Conservation (phyloP, 1,140 invertebrate genomes). For the Pollicipes pollicipes region DNA sequence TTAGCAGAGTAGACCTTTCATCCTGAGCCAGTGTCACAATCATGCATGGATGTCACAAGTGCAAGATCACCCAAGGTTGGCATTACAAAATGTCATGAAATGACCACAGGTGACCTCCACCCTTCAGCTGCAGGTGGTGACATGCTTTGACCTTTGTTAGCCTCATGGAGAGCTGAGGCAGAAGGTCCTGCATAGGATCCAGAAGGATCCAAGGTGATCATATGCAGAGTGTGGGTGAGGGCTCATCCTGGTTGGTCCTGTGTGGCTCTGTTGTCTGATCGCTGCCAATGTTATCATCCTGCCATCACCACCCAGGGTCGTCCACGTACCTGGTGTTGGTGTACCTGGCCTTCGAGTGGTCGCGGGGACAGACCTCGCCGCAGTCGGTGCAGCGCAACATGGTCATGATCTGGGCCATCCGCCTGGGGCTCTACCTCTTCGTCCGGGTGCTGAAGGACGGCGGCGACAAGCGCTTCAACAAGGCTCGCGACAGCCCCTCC, state of each 20-base stretch:
- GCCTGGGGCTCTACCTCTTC: conserved; percentile 29
- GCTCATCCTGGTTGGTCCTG: too few species aligned
- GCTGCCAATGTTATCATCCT: too few species aligned
- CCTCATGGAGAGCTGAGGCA: too few species aligned
- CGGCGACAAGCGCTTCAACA: conserved; percentile 26
- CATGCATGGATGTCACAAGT: background rate
- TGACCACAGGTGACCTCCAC: too few species aligned
- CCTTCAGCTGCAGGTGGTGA: conserved; percentile 4
- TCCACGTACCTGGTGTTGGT: conserved; percentile 24
- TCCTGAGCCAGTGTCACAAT: background rate
- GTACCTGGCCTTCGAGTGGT: conserved; percentile 23
- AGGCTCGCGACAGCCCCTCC: conserved; percentile 23
- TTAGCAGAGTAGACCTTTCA: background rate
- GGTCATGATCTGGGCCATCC: conserved; percentile 26
- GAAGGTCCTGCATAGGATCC: too few species aligned
- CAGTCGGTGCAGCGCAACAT: conserved; percentile 26
- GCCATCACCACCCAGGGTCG: conserved; percentile 17
- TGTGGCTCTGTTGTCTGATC: too few species aligned
- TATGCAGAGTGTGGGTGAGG: too few species aligned
- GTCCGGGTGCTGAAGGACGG: conserved; percentile 27
- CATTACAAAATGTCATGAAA: too few species aligned
- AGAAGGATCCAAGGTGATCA: too few species aligned
- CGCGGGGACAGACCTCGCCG: conserved; percentile 18
- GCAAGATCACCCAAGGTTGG: too few species aligned
- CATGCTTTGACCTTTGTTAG: too few species aligned